Percentiles rank a stretch among this genome's conserved stretches.
phyloP scores from a whole-genome alignment of 2,888 invertebrate genomes.

The Azorinus chamasolen region DNA sequence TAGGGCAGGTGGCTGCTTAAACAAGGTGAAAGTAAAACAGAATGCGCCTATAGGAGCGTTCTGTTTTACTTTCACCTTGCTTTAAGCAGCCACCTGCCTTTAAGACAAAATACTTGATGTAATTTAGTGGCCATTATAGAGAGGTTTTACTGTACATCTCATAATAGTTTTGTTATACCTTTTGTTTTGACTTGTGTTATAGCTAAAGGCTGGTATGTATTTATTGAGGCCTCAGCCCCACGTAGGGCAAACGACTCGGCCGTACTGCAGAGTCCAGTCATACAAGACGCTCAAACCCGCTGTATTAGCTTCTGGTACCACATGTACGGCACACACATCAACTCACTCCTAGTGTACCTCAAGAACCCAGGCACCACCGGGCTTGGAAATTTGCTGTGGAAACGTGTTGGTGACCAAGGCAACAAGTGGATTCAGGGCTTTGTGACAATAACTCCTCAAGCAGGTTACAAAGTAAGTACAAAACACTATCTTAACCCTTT shows the following conservation, averaged over 20 bases:
- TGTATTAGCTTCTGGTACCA: constrained; percentile 83
- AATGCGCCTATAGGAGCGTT: too few relatives aligned
- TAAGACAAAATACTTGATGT: too few relatives aligned
- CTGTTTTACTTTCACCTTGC: too few relatives aligned
- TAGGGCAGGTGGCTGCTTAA: too few relatives aligned
- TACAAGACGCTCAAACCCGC: constrained; percentile 61
- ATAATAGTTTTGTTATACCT: too few relatives aligned
- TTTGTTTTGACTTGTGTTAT: neutral
- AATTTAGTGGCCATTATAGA: too few relatives aligned
- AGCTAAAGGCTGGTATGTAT: constrained; percentile 80
- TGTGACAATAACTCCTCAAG: constrained; percentile 54
- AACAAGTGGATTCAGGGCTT: constrained; percentile 68
- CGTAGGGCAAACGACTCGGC: constrained; percentile 89
- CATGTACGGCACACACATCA: constrained; percentile 78
- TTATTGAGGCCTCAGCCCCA: constrained; percentile 89
- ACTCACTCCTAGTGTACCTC: constrained; percentile 71
- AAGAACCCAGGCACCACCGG: constrained; percentile 36
- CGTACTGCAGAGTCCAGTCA: constrained; percentile 84
- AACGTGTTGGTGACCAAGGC: constrained; percentile 64
- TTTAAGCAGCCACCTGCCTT: too few relatives aligned
- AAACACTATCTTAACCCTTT: too few relatives aligned
- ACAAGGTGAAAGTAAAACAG: too few relatives aligned
- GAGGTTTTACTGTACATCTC: too few relatives aligned
- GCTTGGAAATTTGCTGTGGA: constrained; percentile 59
- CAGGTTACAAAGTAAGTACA: constrained; percentile 30